These are phyloP conservation scores for Julus scanicus DNA, from an alignment of 2,888 invertebrate genomes.

Conservation along the genomic window DNA sequence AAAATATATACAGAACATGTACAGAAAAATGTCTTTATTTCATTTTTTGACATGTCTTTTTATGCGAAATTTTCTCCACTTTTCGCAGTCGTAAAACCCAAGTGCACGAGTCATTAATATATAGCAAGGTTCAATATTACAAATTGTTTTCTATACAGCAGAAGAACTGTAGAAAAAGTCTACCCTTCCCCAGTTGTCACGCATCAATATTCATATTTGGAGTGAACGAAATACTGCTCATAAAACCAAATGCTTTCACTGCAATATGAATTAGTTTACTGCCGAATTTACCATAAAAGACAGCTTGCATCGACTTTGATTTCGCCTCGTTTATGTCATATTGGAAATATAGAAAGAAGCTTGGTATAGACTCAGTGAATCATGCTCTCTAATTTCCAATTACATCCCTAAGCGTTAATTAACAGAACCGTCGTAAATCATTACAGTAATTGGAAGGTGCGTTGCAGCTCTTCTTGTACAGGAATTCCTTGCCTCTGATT, in stretches of 20 bases:
- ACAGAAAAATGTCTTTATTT: no score
- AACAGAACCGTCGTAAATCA: conserved; percentile 11
- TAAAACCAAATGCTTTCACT: neutral
- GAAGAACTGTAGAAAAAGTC: neutral
- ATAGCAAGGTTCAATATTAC: neutral
- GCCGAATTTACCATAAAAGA: neutral
- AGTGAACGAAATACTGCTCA: neutral
- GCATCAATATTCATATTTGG: conserved; percentile 3
- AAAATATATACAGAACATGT: no score
- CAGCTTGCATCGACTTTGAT: neutral
- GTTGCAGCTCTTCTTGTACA: neutral
- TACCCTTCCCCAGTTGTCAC: neutral
- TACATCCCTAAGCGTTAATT: conserved; percentile 19
- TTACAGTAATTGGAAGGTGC: neutral
- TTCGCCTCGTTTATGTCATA: neutral
- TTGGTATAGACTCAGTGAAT: neutral
- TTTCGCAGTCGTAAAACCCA: neutral
- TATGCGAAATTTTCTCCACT: neutral
- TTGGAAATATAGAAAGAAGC: neutral
- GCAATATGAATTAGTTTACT: conserved; percentile 4
- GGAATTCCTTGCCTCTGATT: neutral
- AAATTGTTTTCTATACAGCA: neutral
- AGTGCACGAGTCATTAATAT: neutral
- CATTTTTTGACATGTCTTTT: no score
- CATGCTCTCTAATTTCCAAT: conserved; percentile 3